Percentiles rank a stretch among this genome's conserved stretches.
These are phyloP conservation scores for Folsomia manolachei DNA, from an alignment of 2,888 invertebrate genomes.

Conservation along the genomic window DNA sequence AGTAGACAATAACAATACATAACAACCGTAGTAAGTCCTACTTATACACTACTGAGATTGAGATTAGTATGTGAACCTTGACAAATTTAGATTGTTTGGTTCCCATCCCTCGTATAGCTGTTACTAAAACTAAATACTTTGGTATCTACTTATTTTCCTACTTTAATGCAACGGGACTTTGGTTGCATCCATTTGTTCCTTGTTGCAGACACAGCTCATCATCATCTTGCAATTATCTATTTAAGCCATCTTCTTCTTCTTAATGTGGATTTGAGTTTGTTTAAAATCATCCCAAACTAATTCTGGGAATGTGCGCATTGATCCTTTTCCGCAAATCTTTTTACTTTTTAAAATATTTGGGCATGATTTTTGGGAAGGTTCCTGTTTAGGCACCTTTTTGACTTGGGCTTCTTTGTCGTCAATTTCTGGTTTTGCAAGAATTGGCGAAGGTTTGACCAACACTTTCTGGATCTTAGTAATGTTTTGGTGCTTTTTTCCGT, in stretches of 20 bases:
- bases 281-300: slow-evolving; percentile 16
- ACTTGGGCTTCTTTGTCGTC: too few species aligned
- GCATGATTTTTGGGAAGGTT: background rate
- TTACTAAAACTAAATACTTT: too few species aligned
- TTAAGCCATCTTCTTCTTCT: background rate
- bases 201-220: background rate
- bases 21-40: too few species aligned
- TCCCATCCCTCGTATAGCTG: background rate
- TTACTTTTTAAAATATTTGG: background rate
- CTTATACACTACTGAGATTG: too few species aligned
- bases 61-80: background rate
- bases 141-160: too few species aligned
- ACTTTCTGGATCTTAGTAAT: too few species aligned
- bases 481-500: too few species aligned
- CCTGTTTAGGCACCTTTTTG: background rate
- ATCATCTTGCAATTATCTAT: background rate
- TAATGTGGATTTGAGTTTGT: background rate
- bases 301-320: background rate
- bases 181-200: too few species aligned
- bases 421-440: too few species aligned
- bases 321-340: too few species aligned
- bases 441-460: too few species aligned
- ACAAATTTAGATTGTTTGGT: background rate
- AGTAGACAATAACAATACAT: too few species aligned
- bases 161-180: background rate